Evolutionary conservation across 1,140 invertebrate genomes (phyloP), one percentile per base, ranked within the genome.

Genomic region (Drosophila carrolli): DNA sequence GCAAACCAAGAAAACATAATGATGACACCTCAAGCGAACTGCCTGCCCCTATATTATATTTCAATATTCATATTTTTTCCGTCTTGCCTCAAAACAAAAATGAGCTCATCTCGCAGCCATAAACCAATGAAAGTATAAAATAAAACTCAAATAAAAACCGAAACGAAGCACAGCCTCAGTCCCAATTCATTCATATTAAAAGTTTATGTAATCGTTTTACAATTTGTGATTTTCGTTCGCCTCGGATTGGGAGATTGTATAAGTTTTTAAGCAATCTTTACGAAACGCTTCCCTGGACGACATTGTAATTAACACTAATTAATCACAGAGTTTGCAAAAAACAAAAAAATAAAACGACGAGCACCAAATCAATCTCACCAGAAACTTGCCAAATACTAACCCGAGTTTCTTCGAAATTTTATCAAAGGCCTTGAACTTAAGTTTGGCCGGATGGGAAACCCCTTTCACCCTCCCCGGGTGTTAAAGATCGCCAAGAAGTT

Each of bases 301-400:
- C 62, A 76, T 78, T 76, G 77, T 89, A 88, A 84, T 88, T 88
- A 88, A 89, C 70, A 75, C 80, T 84, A 89, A 89, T 88, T 84
- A 89, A 88, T 89, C 80, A 89, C 60, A 38, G 61, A 83, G 37
- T 16, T 82, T 62, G 70, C 63, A 58, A 65, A 66, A 57, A 19
- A 47, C 62, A 66, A 72, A 9, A 50, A 72, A 32, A 23, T 14
- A 58, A 66, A 62, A 72, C 50, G 27, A 44, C 19, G 19, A 63
- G 13, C 14, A 29, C 29, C 27, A 75, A 85, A 63, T 81, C 77
- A 81, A 84, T 81, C 70, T 76, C 8, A 19, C 2, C 40, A 51
- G 32, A 71, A 53, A 54, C 53, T 47, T 51, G 61, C 62, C 37
- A 51, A 61, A 57, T 56, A 55, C 40, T n/a, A 38, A 57, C 43